These are phyloP conservation scores for Liolophura sinensis DNA, from an alignment of 1,140 invertebrate species.

Conservation along the genomic window DNA sequence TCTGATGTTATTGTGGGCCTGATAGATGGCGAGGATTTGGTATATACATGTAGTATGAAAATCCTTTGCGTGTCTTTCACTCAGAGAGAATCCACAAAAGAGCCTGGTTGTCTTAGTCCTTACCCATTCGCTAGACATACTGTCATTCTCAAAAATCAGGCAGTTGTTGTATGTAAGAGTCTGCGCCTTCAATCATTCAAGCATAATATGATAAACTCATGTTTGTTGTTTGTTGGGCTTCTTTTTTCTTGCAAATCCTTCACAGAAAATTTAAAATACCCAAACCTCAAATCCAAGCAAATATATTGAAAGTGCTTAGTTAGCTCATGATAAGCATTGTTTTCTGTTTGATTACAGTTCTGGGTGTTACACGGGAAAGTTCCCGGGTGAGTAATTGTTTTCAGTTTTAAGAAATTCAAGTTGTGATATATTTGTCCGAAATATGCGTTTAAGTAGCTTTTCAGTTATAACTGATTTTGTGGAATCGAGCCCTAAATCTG, in stretches of 20 bases:
- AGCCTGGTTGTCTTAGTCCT: no score
- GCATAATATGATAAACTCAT: no score
- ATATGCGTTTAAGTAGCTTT: background rate
- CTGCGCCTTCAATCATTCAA: no score
- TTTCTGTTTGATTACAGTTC: conserved; percentile 60
- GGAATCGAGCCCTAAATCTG: no score
- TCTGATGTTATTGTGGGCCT: no score
- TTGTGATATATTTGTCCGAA: background rate
- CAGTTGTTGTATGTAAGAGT: no score
- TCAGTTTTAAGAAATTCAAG: background rate
- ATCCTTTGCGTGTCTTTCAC: no score
- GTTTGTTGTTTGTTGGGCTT: background rate
- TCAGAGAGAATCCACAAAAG: no score
- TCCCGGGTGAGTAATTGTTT: conserved; percentile 58
- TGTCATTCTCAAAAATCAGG: no score
- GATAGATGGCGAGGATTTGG: no score
- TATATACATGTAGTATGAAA: no score
- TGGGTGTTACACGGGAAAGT: conserved; percentile 74
- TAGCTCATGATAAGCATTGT: background rate
- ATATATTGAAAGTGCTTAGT: conserved; percentile 3
- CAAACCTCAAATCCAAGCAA: background rate
- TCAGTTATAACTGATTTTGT: background rate
- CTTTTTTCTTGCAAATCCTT: background rate
- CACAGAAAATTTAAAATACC: background rate
- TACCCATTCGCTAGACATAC: no score